Base-by-base conservation (phyloP, 2,888 invertebrate species). In the Adelphocoris suturalis region DNA sequence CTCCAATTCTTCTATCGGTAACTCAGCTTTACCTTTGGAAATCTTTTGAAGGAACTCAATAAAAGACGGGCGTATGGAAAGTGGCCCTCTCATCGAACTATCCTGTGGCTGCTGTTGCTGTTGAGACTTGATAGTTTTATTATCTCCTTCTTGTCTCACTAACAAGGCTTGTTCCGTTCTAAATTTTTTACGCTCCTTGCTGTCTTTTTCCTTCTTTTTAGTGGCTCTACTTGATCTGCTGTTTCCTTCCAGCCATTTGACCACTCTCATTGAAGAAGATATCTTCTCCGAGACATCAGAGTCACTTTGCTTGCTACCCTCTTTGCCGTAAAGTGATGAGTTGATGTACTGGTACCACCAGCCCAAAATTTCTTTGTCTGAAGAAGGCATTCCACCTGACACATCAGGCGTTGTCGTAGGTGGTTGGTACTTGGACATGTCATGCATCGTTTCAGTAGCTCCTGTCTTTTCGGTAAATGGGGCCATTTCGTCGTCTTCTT, bases 1-100 rank as follows among this genome's bases (percentile, higher is more conserved):
- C 19, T 88, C 88, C 28, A 88, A 13, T 52, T 88, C 88, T 48
- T 88, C 88, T 5, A 28, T 12, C 23, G 76, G 48, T 14, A 52
- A 55, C 14, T 80, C 88, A 28, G 88, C 88, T 80, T 78, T 88
- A 7, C 88, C 88, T 19, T 80, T 13, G n/a, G 88, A 88, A 23
- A 88, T 78, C 28, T 88, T 88, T 12, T 88, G 47, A 0, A 78
- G 28, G 55, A 88, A 88, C n/a, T 88, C 88, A 19, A 88, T 28
- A 16, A 55, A 76, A 14, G 88, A 88, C 12, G 88, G 88, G 14
- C 88, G 48, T 16, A 88, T 88, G 37, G 88, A 76, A 1, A 88
- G 88, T 16, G 88, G 88, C 7, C 88, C 88, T 80, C 88, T 47
- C 52, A 88, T 27, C 19, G 88, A 88, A 55, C 28, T 55, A 27